Percentiles rank a stretch among this genome's conserved stretches.
Evolutionary conservation across 2,888 invertebrate species (phyloP).

Genomic region (Drosophila diplacantha): DNA sequence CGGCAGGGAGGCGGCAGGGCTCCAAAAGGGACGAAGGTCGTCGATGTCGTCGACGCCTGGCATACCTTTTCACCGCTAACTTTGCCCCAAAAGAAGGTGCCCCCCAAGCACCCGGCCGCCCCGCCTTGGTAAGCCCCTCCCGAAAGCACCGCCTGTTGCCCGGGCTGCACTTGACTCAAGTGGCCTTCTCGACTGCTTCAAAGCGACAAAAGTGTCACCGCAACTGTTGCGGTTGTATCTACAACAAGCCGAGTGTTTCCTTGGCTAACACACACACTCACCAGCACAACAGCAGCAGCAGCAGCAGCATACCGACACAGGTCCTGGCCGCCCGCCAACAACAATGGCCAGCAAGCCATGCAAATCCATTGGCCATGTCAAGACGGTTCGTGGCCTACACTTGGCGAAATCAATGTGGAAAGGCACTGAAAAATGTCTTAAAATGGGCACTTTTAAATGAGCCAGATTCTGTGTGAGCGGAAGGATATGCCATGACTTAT

Average conservation of each 20-base stretch:
- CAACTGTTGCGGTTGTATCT: conserved; percentile 63
- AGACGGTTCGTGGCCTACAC: background rate
- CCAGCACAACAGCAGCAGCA: background rate
- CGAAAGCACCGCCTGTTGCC: conserved; percentile 21
- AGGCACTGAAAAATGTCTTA: background rate
- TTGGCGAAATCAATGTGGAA: background rate
- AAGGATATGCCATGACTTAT: background rate
- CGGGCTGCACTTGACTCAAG: conserved; percentile 63
- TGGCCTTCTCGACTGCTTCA: conserved; percentile 53
- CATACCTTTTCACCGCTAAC: conserved; percentile 39
- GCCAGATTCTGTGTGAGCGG: background rate
- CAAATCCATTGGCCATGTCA: conserved; percentile 17
- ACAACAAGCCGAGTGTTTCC: conserved; percentile 37
- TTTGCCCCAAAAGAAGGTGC: background rate
- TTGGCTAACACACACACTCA: conserved; percentile 21
- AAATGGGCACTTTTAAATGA: background rate
- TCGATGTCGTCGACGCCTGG: conserved; percentile 13
- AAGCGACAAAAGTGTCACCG: conserved; percentile 65
- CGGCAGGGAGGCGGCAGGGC: conserved; percentile 5
- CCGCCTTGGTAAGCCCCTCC: background rate
- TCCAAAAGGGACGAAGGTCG: conserved; percentile 22
- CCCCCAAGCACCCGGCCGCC: conserved; percentile 1
- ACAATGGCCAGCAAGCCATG: conserved; percentile 21
- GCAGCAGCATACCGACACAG: background rate
- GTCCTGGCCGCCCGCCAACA: conserved; percentile 19